Conservation (phyloP, 2,113 vertebrate genomes). For the Urocitellus parryii region DNA sequence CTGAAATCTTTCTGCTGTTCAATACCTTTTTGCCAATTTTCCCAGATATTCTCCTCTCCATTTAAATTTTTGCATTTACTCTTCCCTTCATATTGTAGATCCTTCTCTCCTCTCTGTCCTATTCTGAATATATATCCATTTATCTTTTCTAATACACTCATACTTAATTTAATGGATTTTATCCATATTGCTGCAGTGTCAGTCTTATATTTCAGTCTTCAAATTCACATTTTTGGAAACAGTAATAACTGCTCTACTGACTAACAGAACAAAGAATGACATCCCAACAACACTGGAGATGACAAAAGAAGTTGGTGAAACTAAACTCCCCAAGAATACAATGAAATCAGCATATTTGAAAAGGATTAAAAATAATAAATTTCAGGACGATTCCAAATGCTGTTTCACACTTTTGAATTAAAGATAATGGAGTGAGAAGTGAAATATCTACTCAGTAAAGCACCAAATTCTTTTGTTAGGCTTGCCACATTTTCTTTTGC, state of each 20-base stretch:
- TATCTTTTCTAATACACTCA: not conserved
- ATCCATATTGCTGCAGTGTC: not conserved
- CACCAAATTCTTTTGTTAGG: conserved; percentile 63
- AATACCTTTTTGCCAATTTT: not conserved
- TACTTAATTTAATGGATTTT: not conserved
- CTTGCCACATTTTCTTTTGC: conserved; percentile 65
- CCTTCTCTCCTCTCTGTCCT: not conserved
- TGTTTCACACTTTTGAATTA: conserved; percentile 79
- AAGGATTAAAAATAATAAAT: conserved; percentile 72
- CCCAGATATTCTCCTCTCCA: not conserved
- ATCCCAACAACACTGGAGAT: conserved; percentile 32
- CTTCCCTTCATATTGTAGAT: not conserved
- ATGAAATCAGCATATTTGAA: conserved; percentile 73
- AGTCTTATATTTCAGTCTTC: conserved; percentile 59
- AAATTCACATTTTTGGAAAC: conserved; percentile 71
- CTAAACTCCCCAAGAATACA: conserved; percentile 45
- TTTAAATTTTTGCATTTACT: not conserved
- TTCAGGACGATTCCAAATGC: conserved; percentile 73
- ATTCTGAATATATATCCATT: not conserved
- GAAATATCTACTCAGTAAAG: conserved; percentile 64
- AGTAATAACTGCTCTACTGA: conserved; percentile 43
- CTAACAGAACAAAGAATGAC: conserved; percentile 59
- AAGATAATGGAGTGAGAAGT: conserved; percentile 77
- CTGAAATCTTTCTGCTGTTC: not conserved
- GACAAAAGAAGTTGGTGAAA: conserved; percentile 37